phyloP scores from a whole-genome alignment of 1,140 invertebrate genomes.

The Drepana arcuata region DNA sequence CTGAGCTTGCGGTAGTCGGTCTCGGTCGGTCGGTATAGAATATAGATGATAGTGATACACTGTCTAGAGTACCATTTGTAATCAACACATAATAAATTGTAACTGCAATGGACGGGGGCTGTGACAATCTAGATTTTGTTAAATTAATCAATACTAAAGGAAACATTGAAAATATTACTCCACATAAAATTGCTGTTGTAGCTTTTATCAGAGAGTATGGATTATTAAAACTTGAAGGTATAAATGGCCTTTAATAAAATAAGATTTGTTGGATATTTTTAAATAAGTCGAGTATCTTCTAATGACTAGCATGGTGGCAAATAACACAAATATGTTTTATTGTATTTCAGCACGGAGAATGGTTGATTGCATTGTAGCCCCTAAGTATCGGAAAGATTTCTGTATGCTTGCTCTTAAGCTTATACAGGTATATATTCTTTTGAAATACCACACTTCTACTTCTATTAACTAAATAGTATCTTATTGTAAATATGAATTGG shows the following conservation, averaged over 20 bases:
- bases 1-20: too few species aligned
- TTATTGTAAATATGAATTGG: too few species aligned
- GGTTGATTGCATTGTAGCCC: constrained; percentile 51
- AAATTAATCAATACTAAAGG: constrained; percentile 51
- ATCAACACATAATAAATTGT: too few species aligned
- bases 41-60: too few species aligned
- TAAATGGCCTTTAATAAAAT: too few species aligned
- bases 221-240: constrained; percentile 58
- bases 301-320: background rate
- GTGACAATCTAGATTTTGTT: constrained; percentile 45
- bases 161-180: constrained; percentile 66
- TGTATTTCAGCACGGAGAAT: constrained; percentile 51
- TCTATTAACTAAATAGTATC: too few species aligned
- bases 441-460: too few species aligned
- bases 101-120: constrained; percentile 41
- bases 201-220: constrained; percentile 69
- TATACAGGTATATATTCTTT: constrained; percentile 59
- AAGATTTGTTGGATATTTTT: too few species aligned
- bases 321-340: background rate
- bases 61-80: too few species aligned
- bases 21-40: too few species aligned
- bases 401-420: constrained; percentile 65
- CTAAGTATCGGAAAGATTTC: constrained; percentile 69
- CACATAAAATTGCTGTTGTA: constrained; percentile 69
- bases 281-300: too few species aligned